Evolutionary conservation across 2,113 vertebrate species (phyloP).

Genomic region (Tautogolabrus adspersus): DNA sequence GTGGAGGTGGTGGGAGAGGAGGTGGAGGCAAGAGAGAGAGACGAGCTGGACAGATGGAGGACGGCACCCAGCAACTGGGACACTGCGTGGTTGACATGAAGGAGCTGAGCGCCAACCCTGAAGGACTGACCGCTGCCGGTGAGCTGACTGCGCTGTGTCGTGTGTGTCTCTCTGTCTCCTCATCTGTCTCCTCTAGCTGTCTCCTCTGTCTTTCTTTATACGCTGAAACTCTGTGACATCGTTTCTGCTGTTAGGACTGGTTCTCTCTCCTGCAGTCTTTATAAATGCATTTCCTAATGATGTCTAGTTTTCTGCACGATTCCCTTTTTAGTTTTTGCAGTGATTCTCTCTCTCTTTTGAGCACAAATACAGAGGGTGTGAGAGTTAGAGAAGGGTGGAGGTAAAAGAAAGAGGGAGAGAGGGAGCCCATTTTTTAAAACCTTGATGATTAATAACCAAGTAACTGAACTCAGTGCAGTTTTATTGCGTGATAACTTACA

Average conservation of each 20-base stretch:
- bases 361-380: not conserved
- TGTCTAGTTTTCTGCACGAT: constrained; percentile 16
- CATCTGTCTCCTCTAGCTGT: constrained; percentile 32
- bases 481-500: not conserved
- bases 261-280: constrained; percentile 10
- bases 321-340: constrained; percentile 23
- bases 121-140: constrained; percentile 73
- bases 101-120: constrained; percentile 70
- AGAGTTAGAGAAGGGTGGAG: constrained; percentile 29
- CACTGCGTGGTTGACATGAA: constrained; percentile 80
- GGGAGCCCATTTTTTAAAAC: constrained; percentile 26
- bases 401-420: constrained; percentile 4
- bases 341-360: not conserved
- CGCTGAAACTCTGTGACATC: constrained; percentile 43
- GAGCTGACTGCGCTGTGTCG: constrained; percentile 61
- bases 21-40: constrained; percentile 53
- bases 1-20: constrained; percentile 65
- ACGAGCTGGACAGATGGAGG: constrained; percentile 77
- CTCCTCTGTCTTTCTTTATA: constrained; percentile 24
- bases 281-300: not conserved
- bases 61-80: constrained; percentile 71
- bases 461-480: constrained; percentile 16
- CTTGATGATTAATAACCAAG: constrained; percentile 21
- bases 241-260: constrained; percentile 9
- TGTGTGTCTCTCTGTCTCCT: constrained; percentile 38